Evolutionary conservation across 2,888 invertebrate genomes (phyloP).

Genomic region (Eupithecia dodoneata): DNA sequence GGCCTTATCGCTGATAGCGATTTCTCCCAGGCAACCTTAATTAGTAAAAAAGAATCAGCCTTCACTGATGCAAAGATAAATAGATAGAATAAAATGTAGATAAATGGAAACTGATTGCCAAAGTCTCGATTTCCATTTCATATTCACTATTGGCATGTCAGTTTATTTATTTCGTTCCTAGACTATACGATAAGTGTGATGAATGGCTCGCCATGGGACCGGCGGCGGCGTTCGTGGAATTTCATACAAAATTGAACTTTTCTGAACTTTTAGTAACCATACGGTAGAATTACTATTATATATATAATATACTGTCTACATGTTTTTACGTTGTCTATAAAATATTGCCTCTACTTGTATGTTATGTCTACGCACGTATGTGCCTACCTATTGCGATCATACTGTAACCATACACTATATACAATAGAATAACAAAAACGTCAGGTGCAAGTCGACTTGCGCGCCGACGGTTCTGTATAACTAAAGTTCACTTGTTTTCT

Average conservation of each 20-base stretch:
- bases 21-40: no score
- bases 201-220: conserved; percentile 23
- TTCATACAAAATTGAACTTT: conserved; percentile 12
- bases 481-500: no score
- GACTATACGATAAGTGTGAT: conserved; percentile 25
- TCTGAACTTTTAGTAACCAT: not conserved
- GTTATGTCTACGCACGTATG: no score
- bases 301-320: not conserved
- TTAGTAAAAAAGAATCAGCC: not conserved
- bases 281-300: not conserved
- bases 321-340: not conserved
- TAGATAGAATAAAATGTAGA: not conserved
- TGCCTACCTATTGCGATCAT: no score
- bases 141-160: conserved; percentile 1
- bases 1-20: no score
- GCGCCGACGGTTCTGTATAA: no score
- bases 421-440: no score
- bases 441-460: no score
- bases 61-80: not conserved
- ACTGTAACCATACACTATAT: not conserved
- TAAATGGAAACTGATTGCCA: not conserved
- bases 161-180: conserved; percentile 23
- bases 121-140: not conserved
- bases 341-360: no score
- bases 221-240: not conserved